Base-by-base conservation (phyloP, 2,888 invertebrate genomes). In the Zelleria hepariella region DNA sequence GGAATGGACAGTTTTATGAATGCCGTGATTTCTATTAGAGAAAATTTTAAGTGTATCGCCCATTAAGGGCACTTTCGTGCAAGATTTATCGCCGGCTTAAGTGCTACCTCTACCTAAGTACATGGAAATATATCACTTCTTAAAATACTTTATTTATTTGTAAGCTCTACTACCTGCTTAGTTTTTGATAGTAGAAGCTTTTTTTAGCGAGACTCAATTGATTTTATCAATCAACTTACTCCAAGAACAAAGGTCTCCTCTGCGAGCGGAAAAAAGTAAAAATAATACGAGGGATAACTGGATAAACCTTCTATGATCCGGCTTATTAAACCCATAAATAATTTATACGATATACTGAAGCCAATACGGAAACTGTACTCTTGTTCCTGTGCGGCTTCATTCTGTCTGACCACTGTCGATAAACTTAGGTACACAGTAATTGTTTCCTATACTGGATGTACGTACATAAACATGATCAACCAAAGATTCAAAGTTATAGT, bases 321-420 rank as follows among this genome's bases (percentile, higher is more conserved):
- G 52, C 47, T 53, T 59, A 59, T 54, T 59, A 59, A 59, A 59
- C 54, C 59, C 53, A 59, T 59, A 59, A 59, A 59, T 59, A 54
- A 59, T 59, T 59, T 59, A 59, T 59, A 54, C 53, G 59, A 53
- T 59, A 54, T 54, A 53, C 32, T 25, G 48, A 52, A 59, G 59
- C 59, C 59, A 54, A 59, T 59, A 59, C 59, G 53, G 47, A 42
- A 47, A 59, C 53, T 4, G 47, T 24, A 15, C 24, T 8, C 32
- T 55, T 20, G 20, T 55, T 55, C 55, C 32, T n/a, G 21, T 21
- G 8, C 51, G 21, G 23, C 20, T 51, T n/a, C 20, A 51, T 51
- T 20, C 20, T 21, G 21, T 51, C 51, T 51, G 51, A 51, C 51
- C 51, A 51, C n/a, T 10, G 8, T 4, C 10, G 21, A 23, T 20